Conservation (phyloP, 1,140 invertebrate genomes). For the Drosophila simulans region DNA sequence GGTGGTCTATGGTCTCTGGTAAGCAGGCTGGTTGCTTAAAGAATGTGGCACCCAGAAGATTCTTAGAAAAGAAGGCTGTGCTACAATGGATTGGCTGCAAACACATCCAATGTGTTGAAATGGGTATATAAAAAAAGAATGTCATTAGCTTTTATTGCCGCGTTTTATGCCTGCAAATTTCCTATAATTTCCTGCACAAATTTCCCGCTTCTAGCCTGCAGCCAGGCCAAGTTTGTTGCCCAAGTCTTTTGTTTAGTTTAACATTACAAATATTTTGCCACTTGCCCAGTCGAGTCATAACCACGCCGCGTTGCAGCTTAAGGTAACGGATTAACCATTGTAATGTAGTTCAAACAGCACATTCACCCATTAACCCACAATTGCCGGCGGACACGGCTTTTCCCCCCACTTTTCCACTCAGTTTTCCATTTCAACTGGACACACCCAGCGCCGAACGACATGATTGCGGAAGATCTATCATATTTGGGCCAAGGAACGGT, state of each 20-base stretch:
- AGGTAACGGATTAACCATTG: slow-evolving; percentile 55
- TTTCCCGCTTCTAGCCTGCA: slow-evolving; percentile 3
- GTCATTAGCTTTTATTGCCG: slow-evolving; percentile 31
- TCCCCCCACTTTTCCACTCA: slow-evolving; percentile 23
- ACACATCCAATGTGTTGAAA: slow-evolving; percentile 1
- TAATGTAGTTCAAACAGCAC: slow-evolving; percentile 71
- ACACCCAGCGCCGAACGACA: slow-evolving; percentile 34
- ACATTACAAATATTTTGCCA: slow-evolving; percentile 53
- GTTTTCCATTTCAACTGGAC: slow-evolving; percentile 52
- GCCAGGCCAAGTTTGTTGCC: slow-evolving; percentile 32
- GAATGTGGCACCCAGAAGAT: neutral
- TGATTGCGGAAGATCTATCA: slow-evolving; percentile 62
- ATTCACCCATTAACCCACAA: slow-evolving; percentile 82
- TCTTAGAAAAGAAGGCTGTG: neutral
- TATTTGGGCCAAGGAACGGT: slow-evolving; percentile 33
- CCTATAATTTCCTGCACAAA: slow-evolving; percentile 33
- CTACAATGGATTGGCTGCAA: slow-evolving; percentile 13
- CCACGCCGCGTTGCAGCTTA: slow-evolving; percentile 2
- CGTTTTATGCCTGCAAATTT: slow-evolving; percentile 30
- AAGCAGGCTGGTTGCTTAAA: slow-evolving; percentile 5
- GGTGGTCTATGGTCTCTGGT: neutral
- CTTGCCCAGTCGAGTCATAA: slow-evolving; percentile 37
- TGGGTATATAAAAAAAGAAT: neutral
- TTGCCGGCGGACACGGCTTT: slow-evolving; percentile 48
- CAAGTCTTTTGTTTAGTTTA: slow-evolving; percentile 45